These are phyloP conservation scores for Lasiurus borealis DNA, from an alignment of 2,113 vertebrate species.

Conservation along the genomic window DNA sequence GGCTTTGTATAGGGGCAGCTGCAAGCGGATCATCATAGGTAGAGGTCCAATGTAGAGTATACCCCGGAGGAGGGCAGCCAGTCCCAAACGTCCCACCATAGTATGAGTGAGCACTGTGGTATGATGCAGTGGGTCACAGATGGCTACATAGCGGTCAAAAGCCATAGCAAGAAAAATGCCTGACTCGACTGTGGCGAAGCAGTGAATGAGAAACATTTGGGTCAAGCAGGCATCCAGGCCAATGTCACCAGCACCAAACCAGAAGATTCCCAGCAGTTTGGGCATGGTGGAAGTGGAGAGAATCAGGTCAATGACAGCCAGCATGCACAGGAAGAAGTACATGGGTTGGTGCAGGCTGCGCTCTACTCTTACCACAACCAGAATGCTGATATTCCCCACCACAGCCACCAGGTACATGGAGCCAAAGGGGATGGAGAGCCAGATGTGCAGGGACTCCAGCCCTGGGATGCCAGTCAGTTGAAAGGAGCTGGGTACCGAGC, in stretches of 20 bases:
- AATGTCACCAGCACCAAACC: conserved; percentile 67
- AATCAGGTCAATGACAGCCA: conserved; percentile 69
- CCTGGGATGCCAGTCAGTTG: conserved; percentile 71
- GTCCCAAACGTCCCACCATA: conserved; percentile 44
- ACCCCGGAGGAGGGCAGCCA: conserved; percentile 50
- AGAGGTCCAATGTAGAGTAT: conserved; percentile 70
- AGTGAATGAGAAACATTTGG: conserved; percentile 78
- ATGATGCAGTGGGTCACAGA: conserved; percentile 72
- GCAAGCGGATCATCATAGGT: conserved; percentile 70
- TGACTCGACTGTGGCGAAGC: conserved; percentile 76
- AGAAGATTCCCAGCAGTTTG: conserved; percentile 77
- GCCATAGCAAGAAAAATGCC: conserved; percentile 77
- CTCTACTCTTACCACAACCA: conserved; percentile 63
- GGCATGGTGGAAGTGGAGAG: conserved; percentile 72
- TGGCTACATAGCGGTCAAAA: conserved; percentile 80
- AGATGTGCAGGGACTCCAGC: conserved; percentile 65
- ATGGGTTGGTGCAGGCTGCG: conserved; percentile 73
- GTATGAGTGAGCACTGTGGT: conserved; percentile 55
- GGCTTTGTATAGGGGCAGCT: conserved; percentile 64
- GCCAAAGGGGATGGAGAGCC: conserved; percentile 76
- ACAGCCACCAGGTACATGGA: conserved; percentile 78
- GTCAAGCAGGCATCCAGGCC: conserved; percentile 69
- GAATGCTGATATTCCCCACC: conserved; percentile 71
- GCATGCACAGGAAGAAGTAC: conserved; percentile 77
- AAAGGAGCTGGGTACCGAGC: conserved; percentile 67